A percentile compares a stretch with the other conserved stretches of the same genome.
Evolutionary conservation across 1,140 invertebrate genomes (phyloP).

Genomic region (Brachionus calyciflorus): DNA sequence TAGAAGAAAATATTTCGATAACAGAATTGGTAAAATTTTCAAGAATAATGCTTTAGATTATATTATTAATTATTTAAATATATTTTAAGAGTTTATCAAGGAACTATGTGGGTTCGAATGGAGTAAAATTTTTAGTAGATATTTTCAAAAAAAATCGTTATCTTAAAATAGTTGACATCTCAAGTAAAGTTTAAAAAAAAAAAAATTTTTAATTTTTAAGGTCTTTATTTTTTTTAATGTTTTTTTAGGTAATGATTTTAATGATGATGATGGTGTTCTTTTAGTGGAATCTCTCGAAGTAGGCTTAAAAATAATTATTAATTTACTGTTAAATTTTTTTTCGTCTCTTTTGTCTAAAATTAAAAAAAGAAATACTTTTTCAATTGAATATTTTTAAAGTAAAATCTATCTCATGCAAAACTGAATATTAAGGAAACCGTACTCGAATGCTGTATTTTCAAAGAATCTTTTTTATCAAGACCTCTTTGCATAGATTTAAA

Average conservation of each 20-base stretch:
- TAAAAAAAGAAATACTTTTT: neutral
- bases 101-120: neutral
- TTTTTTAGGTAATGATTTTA: slow-evolving; percentile 45
- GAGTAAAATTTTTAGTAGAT: slow-evolving; percentile 19
- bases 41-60: neutral
- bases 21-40: slow-evolving; percentile 45
- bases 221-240: too few species aligned
- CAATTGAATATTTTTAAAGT: neutral
- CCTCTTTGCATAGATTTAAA: too few species aligned
- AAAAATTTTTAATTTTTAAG: neutral
- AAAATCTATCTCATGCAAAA: too few species aligned
- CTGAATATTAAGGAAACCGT: too few species aligned
- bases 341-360: neutral
- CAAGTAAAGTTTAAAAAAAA: neutral
- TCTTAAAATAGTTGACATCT: slow-evolving; percentile 26
- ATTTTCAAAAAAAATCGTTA: slow-evolving; percentile 38
- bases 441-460: too few species aligned
- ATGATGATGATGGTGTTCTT: slow-evolving; percentile 21
- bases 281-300: slow-evolving; percentile 47
- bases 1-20: slow-evolving; percentile 47
- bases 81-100: slow-evolving; percentile 27
- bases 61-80: neutral
- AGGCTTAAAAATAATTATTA: too few species aligned
- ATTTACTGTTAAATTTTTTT: neutral
- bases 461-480: too few species aligned